Evolutionary conservation across 2,797 vertebrate genomes (phyloP), one percentile per base, ranked within the genome.

Genomic region (Helarctos malayanus): DNA sequence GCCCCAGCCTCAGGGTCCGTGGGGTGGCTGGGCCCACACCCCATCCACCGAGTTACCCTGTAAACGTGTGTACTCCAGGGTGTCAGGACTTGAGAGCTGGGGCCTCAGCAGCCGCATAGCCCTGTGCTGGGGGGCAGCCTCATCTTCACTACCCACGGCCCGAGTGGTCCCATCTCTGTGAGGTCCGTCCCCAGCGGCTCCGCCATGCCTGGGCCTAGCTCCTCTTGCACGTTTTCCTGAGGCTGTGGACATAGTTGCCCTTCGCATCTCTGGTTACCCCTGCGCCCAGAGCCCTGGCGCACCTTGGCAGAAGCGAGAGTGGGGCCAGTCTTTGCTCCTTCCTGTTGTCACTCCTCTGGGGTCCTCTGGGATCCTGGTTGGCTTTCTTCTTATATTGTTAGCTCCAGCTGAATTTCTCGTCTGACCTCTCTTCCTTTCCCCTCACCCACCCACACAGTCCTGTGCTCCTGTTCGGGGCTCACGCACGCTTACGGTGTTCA

Each of bases 1-100:
- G 0, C 5, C 73, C 32, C 1, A 21, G 41, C 61, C 71, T 35
- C 10, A 1, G 1, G n/a, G 47, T 38, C n/a, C 2, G 4, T 27
- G 2, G 45, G 73, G 35, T 10, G 7, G 29, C 35, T 3, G 5
- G 57, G 32, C 19, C 57, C 6, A 23, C 16, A 19, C 68, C 27
- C 35, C 25, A 15, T 47, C 35, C 23, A 1, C 68, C 0, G 7
- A n/a, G 19, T 16, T 76, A 25, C 27, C 29, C 32, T 0, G 2
- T 82, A 45, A 63, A 19, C 23, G 7, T 35, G 27, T 6, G 1
- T 29, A 23, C 16, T 13, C 7, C 25, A 1, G 71, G 29, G 29
- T 18, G 14, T 47, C 2, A 10, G 78, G 35, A 25, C 69, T 35
- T 41, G 10, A 41, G 84, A 56, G n/a, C 38, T 0, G 15, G 52